Conservation (phyloP, 2,888 invertebrate species). For the Chelonus formosanus region DNA sequence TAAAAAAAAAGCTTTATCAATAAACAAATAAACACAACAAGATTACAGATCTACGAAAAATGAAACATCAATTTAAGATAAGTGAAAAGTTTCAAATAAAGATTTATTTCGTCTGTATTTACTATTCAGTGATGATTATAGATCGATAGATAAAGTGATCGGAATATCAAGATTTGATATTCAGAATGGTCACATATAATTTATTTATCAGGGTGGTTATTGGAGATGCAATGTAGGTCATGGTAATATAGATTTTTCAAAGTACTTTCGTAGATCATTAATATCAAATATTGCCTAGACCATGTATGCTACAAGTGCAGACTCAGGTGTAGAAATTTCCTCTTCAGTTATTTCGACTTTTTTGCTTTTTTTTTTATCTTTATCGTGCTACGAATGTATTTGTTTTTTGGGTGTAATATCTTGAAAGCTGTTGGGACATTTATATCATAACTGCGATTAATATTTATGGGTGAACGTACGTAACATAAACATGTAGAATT, state of each 20-base stretch:
- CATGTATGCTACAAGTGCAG: constrained; percentile 1
- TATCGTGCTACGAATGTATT: not conserved
- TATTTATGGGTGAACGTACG: no score
- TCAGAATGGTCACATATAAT: not conserved
- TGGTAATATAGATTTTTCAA: constrained; percentile 2
- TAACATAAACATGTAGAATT: no score
- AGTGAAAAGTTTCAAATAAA: no score
- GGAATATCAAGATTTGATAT: no score
- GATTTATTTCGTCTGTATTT: no score
- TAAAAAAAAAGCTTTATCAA: no score
- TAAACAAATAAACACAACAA: no score
- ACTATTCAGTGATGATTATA: no score
- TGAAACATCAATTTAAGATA: no score
- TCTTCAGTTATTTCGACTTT: not conserved
- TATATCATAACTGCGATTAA: not conserved
- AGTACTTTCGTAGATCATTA: constrained; percentile 8
- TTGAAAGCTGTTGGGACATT: constrained; percentile 1
- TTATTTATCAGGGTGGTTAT: not conserved
- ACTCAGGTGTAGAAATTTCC: not conserved
- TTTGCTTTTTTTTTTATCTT: not conserved
- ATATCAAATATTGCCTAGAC: constrained; percentile 9
- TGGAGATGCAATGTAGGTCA: constrained; percentile 2
- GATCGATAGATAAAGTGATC: no score
- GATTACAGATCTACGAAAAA: no score
- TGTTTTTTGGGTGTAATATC: not conserved